phyloP scores from a whole-genome alignment of 2,113 vertebrate species.

The Megatriorchis doriae region DNA sequence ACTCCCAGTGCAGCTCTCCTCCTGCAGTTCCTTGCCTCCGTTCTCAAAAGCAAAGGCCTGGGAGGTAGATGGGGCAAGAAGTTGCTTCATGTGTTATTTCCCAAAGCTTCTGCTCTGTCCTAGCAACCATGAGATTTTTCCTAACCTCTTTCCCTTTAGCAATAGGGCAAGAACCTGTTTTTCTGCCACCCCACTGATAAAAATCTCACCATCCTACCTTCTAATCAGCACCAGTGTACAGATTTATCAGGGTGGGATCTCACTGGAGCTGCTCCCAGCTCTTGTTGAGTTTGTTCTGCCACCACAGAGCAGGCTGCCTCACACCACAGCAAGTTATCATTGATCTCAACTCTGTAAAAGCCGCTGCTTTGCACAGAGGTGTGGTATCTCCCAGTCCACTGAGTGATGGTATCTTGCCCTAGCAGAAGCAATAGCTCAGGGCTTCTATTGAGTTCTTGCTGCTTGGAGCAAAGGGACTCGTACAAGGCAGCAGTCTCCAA shows the following conservation, averaged over 20 bases:
- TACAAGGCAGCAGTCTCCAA: neutral
- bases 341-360: neutral
- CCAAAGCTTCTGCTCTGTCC: neutral
- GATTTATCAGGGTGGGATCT: slow-evolving; percentile 7
- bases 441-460: neutral
- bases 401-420: neutral
- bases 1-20: neutral
- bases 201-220: slow-evolving; percentile 25
- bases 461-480: neutral
- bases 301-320: neutral
- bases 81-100: neutral
- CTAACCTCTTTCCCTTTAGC: slow-evolving; percentile 6
- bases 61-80: neutral
- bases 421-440: neutral
- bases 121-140: neutral
- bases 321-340: neutral
- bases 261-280: neutral
- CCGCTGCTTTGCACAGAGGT: neutral
- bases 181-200: neutral
- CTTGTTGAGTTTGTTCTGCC: neutral
- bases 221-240: neutral
- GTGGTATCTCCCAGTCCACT: neutral
- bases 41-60: neutral
- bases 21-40: neutral
- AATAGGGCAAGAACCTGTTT: neutral